These are phyloP conservation scores for Amphimallon solstitiale DNA, from an alignment of 2,888 invertebrate genomes.

Conservation along the genomic window DNA sequence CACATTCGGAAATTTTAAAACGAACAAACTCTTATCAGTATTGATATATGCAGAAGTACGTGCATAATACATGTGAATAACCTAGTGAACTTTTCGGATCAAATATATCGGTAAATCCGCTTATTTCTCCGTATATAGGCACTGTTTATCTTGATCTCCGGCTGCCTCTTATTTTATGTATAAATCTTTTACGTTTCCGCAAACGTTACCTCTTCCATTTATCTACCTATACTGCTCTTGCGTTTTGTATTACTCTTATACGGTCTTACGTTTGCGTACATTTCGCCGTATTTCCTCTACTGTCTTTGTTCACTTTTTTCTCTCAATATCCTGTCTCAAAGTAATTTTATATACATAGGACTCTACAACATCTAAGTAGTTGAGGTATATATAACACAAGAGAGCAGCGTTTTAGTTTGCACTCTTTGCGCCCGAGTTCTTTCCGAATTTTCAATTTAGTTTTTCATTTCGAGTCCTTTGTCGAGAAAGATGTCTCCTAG, in stretches of 20 bases:
- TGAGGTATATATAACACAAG: background rate
- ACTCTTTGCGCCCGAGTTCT: conserved; percentile 10
- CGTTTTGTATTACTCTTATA: conserved; percentile 29
- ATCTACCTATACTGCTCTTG: conserved; percentile 8
- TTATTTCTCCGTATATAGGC: background rate
- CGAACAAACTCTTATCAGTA: background rate
- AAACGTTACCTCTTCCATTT: conserved; percentile 25
- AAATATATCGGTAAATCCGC: conserved; percentile 23
- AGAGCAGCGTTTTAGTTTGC: conserved; percentile 27
- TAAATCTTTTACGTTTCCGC: conserved; percentile 31
- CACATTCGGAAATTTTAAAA: too few relatives aligned
- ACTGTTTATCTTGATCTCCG: conserved; percentile 29
- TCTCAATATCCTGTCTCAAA: conserved; percentile 7
- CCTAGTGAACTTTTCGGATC: conserved; percentile 24
- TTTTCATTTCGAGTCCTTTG: conserved; percentile 27
- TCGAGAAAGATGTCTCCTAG: background rate
- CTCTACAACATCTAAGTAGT: too few relatives aligned
- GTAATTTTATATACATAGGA: conserved; percentile 28
- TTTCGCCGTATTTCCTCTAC: conserved; percentile 4
- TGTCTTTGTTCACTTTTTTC: background rate
- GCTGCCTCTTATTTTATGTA: conserved; percentile 31
- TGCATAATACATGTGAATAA: conserved; percentile 11
- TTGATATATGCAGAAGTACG: conserved; percentile 5
- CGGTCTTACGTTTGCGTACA: background rate
- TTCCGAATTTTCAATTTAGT: conserved; percentile 31